Conservation (phyloP, 2,113 vertebrate genomes). For the Lasiurus cinereus region DNA sequence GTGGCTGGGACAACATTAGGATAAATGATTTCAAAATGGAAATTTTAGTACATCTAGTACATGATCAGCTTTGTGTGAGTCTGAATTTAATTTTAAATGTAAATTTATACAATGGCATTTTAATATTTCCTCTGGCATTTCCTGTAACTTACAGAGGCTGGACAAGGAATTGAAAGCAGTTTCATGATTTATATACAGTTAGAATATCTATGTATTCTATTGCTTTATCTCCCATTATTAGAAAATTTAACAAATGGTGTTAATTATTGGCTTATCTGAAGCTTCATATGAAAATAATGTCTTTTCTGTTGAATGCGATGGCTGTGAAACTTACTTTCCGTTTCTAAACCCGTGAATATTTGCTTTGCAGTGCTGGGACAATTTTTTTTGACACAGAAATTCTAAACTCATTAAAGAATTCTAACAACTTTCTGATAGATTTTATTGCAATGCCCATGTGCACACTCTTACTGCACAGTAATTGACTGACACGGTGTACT, state of each 20-base stretch:
- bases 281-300: background rate
- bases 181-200: constrained; percentile 12
- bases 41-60: constrained; percentile 9
- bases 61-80: background rate
- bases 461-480: background rate
- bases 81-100: constrained; percentile 65
- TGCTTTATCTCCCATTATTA: background rate
- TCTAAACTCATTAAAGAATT: background rate
- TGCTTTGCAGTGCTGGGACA: background rate
- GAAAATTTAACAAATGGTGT: constrained; percentile 6
- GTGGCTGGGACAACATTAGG: background rate
- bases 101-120: constrained; percentile 10
- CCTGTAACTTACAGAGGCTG: background rate
- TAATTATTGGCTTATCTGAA: constrained; percentile 9
- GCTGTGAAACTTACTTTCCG: background rate
- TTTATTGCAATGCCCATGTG: background rate
- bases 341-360: background rate
- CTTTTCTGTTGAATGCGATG: constrained; percentile 23
- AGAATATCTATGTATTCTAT: constrained; percentile 8
- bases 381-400: constrained; percentile 6
- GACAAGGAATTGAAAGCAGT: background rate
- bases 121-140: constrained; percentile 44
- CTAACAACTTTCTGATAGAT: background rate
- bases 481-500: background rate
- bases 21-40: constrained; percentile 51